Evolutionary conservation across 2,113 vertebrate genomes (phyloP), one percentile per base, ranked within the genome.

Genomic region (Ginglymostoma cirratum): DNA sequence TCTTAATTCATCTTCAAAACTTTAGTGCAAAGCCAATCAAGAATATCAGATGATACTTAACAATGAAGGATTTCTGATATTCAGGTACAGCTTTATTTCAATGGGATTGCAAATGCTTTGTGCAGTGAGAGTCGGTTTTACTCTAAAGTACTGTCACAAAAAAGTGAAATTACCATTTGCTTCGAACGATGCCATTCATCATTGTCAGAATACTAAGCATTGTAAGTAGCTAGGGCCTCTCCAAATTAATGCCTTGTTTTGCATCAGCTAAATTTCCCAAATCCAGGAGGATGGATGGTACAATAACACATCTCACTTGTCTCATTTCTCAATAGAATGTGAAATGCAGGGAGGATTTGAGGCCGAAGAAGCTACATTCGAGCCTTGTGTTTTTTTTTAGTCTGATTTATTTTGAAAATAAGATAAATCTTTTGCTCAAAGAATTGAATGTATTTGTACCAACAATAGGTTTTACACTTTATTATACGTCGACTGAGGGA

Each of bases 201-300:
- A 99, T 99, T 99, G 99, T 99, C 99, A 99, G 98, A 98, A 98
- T 98, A 97, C 98, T 98, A 98, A 98, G 98, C 98, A 98, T 98
- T 97, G 98, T 98, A 98, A 98, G 98, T 98, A 98, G 98, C 98
- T 98, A 97, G 98, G 94, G 98, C 98, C 98, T 98, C 98, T 98
- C 98, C 98, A 99, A 99, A 99, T 99, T 99, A 99, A 99, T 99
- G 99, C 99, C 98, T 99, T 99, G 98, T 99, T 99, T 99, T 99
- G 98, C 99, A 99, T 99, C 98, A 98, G 98, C 98, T 98, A 98
- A 99, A 99, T 99, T 99, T 99, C 98, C 98, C 98, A 99, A 99
- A 99, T 99, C 99, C 99, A 98, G 97, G 97, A 99, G 99, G 99
- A 99, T 99, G 98, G 98, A 98, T 98, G 97, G 96, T 97, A 97